These are phyloP conservation scores for Sminthurides aquaticus DNA, from an alignment of 2,888 invertebrate species.

Conservation along the genomic window DNA sequence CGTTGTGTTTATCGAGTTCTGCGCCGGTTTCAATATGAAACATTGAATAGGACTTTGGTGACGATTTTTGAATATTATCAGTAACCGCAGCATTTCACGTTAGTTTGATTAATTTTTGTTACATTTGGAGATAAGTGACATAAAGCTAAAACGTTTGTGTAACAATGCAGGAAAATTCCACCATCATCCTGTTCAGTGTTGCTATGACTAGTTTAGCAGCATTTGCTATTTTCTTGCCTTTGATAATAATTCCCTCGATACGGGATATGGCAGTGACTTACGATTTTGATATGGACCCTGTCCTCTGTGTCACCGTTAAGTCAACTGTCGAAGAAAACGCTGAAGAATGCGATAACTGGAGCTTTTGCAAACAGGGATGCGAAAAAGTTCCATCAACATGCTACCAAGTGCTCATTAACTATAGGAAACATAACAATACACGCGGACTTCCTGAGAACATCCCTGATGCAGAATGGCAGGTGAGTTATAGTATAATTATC, in stretches of 20 bases:
- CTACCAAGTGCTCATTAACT: slow-evolving; percentile 18
- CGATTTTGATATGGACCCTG: slow-evolving; percentile 18
- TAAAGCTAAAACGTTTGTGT: too few relatives aligned
- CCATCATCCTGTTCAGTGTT: slow-evolving; percentile 17
- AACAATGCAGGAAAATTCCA: slow-evolving; percentile 21
- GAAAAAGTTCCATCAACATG: slow-evolving; percentile 7
- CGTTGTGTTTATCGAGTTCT: too few relatives aligned
- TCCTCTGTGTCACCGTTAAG: slow-evolving; percentile 21
- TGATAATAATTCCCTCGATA: slow-evolving; percentile 24
- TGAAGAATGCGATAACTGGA: slow-evolving; percentile 14
- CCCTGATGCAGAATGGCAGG: slow-evolving; percentile 11
- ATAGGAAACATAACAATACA: slow-evolving; percentile 11
- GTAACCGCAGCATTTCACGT: too few relatives aligned
- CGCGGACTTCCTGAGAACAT: neutral
- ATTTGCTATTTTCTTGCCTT: slow-evolving; percentile 22
- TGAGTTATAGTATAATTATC: too few relatives aligned
- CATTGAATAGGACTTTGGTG: too few relatives aligned
- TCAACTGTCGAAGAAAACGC: slow-evolving; percentile 7
- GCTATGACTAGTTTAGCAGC: slow-evolving; percentile 19
- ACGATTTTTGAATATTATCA: too few relatives aligned
- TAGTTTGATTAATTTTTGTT: too few relatives aligned
- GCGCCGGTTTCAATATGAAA: too few relatives aligned
- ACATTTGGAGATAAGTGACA: too few relatives aligned
- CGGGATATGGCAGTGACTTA: slow-evolving; percentile 18
- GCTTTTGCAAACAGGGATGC: slow-evolving; percentile 21